These are phyloP conservation scores for Engystomops pustulosus DNA, from an alignment of 2,113 vertebrate genomes.

Conservation along the genomic window DNA sequence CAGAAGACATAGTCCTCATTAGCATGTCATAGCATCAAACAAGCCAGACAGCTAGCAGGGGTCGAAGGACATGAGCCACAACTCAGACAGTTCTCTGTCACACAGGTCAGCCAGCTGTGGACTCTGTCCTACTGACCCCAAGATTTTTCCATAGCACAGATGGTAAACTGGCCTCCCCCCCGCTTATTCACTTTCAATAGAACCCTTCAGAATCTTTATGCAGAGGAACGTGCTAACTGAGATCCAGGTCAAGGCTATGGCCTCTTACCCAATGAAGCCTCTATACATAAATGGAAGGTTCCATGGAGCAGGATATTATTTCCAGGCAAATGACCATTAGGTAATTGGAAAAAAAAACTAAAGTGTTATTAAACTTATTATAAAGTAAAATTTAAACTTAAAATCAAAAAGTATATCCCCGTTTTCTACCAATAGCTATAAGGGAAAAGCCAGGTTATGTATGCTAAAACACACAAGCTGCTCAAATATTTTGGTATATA, in stretches of 20 bases:
- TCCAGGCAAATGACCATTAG: conserved; percentile 38
- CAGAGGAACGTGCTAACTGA: conserved; percentile 53
- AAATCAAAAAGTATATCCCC: no score
- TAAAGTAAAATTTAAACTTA: not conserved
- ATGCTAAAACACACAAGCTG: no score
- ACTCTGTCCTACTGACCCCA: conserved; percentile 44
- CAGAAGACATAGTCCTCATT: conserved; percentile 24
- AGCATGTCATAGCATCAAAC: conserved; percentile 14
- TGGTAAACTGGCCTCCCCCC: conserved; percentile 36
- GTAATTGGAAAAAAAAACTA: not conserved
- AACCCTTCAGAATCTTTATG: conserved; percentile 43
- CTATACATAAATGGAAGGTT: conserved; percentile 22
- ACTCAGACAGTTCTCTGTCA: conserved; percentile 52
- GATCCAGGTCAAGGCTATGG: conserved; percentile 49
- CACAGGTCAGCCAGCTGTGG: conserved; percentile 56
- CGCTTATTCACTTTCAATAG: conserved; percentile 42
- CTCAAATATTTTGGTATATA: no score
- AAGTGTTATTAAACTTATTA: not conserved
- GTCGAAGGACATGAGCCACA: conserved; percentile 45
- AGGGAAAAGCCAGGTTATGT: no score
- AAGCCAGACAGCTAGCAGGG: conserved; percentile 48
- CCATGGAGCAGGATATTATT: conserved; percentile 36
- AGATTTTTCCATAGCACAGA: conserved; percentile 53
- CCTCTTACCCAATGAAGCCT: conserved; percentile 26
- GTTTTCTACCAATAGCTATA: no score